Evolutionary conservation across 2,797 vertebrate species (phyloP), one percentile per base, ranked within the genome.

Genomic region (Garrulus glandarius): DNA sequence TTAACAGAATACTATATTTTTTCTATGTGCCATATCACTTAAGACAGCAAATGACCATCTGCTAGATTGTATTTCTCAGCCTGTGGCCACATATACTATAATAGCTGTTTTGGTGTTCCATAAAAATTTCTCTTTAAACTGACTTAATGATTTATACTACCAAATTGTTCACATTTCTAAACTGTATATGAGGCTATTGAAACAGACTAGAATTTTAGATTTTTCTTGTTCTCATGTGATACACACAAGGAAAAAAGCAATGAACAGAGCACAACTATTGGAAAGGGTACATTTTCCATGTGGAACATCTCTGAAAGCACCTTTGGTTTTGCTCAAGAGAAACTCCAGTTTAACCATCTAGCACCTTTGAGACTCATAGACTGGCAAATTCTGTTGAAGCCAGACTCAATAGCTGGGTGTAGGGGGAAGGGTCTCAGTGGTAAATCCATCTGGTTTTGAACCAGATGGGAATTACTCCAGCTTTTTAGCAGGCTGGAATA

Each of bases 161-260:
- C 44, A 68, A 91, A 71, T 71, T 50, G 27, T 68, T 74, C n/a
- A 39, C 17, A 29, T 93, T 67, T 84, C 30, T 50, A 41, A 84
- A 26, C 18, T 60, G 36, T 59, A 7, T 44, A 23, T 84, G 59
- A 92, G 92, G 61, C n/a, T 75, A 46, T 65, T 84, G 76, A 86
- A 97, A 89, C 61, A 83, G 64, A 49, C 18, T 78, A 80, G 53
- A 96, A 87, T 92, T 92, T 75, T 70, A 85, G 53, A 69, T 55
- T 43, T 95, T 95, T 94, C 77, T 80, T 95, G 34, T 87, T 94
- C 72, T 88, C 37, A 6, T n/a, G 50, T 84, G 85, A 91, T 41
- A 70, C 13, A 36, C 16, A 11, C 0, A 3, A 94, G 65, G 50
- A 70, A 93, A 95, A 87, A 44, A 19, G 56, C 47, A 84, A 55